Percentiles rank a stretch among this genome's conserved stretches.
Conservation (phyloP, 2,888 invertebrate genomes). For the Leptopterna dolabrata region DNA sequence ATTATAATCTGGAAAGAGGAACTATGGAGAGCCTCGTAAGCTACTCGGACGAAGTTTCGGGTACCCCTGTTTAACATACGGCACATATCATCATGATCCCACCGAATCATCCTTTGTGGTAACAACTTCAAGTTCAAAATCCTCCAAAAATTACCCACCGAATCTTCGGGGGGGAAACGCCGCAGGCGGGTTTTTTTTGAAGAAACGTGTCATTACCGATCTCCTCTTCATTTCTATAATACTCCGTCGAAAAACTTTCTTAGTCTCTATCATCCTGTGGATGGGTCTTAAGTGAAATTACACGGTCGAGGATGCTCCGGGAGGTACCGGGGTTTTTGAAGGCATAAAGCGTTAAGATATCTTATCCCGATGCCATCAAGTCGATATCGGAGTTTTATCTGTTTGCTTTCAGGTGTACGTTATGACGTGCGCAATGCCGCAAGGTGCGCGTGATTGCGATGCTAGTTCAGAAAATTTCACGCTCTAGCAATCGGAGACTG, state of each 20-base stretch:
- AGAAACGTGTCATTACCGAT: slow-evolving; percentile 27
- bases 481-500: too few species aligned
- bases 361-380: background rate
- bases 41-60: slow-evolving; percentile 18
- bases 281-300: slow-evolving; percentile 44
- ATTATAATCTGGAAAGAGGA: background rate
- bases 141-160: slow-evolving; percentile 28
- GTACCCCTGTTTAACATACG: slow-evolving; percentile 45
- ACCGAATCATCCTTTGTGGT: background rate
- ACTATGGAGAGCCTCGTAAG: slow-evolving; percentile 17
- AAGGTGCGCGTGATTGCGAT: too few species aligned
- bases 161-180: background rate
- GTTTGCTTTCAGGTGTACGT: background rate
- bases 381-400: background rate
- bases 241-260: slow-evolving; percentile 22
- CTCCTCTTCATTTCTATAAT: slow-evolving; percentile 21
- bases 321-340: background rate
- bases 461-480: too few species aligned
- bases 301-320: background rate
- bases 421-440: too few species aligned
- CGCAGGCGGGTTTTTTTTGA: background rate
- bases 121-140: slow-evolving; percentile 34
- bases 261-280: slow-evolving; percentile 3
- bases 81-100: slow-evolving; percentile 37
- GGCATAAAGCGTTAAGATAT: background rate